Percentiles rank a stretch among this genome's conserved stretches.
These are phyloP conservation scores for Triops cancriformis DNA, from an alignment of 1,140 invertebrate species.

Conservation along the genomic window DNA sequence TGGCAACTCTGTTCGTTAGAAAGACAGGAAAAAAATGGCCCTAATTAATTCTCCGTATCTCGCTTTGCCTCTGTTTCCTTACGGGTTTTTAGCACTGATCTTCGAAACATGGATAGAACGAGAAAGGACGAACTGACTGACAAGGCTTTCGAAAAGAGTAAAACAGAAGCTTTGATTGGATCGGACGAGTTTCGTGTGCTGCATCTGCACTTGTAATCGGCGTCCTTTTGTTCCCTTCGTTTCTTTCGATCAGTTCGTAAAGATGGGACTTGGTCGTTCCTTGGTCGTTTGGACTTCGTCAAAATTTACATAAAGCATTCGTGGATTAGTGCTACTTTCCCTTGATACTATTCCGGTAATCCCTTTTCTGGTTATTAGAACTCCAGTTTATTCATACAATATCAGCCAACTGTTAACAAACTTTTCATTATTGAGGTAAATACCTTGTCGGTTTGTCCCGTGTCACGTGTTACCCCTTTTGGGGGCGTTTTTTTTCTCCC, in stretches of 20 bases:
- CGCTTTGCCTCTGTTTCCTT: not conserved
- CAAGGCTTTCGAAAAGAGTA: not conserved
- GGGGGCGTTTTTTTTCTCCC: not conserved
- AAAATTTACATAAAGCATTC: not conserved
- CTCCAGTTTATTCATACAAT: not conserved
- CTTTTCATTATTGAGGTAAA: not conserved
- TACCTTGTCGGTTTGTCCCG: not conserved
- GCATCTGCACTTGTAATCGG: too few species aligned
- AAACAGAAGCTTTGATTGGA: too few species aligned
- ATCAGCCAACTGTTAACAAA: not conserved
- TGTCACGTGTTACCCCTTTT: not conserved
- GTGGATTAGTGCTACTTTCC: not conserved
- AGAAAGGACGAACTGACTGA: not conserved
- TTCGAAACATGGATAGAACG: not conserved
- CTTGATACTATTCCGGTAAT: not conserved
- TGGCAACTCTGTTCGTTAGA: constrained; percentile 10
- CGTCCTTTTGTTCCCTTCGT: too few species aligned
- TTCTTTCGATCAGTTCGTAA: too few species aligned
- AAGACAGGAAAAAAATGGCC: not conserved
- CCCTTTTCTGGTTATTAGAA: not conserved
- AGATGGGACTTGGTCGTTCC: too few species aligned
- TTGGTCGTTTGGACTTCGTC: too few species aligned
- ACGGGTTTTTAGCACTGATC: not conserved
- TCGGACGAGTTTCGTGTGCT: too few species aligned
- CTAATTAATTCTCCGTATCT: constrained; percentile 10